Conservation (phyloP, 2,888 invertebrate species). For the Cantharis rustica region DNA sequence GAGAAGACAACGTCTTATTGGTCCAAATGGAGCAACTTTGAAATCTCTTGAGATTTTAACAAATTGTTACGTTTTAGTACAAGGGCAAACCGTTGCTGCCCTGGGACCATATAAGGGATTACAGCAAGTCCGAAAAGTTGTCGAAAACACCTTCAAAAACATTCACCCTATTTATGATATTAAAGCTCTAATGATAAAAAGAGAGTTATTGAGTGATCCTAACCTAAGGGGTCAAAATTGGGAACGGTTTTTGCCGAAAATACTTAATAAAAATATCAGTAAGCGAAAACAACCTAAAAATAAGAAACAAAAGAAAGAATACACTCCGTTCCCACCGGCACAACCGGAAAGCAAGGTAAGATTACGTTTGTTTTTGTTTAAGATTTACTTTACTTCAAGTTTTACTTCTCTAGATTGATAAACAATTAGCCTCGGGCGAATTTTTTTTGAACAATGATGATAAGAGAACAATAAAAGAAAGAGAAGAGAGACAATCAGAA, state of each 20-base stretch:
- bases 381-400: neutral
- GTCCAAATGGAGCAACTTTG: constrained; percentile 96
- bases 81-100: constrained; percentile 96
- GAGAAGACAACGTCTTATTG: constrained; percentile 90
- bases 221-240: constrained; percentile 91
- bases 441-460: constrained; percentile 92
- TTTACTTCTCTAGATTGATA: constrained; percentile 69
- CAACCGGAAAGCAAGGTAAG: constrained; percentile 85
- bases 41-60: constrained; percentile 97
- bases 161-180: constrained; percentile 99
- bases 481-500: constrained; percentile 76
- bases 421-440: constrained; percentile 90
- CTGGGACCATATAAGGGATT: constrained; percentile 95
- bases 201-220: constrained; percentile 92
- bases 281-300: constrained; percentile 88
- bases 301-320: constrained; percentile 88
- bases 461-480: constrained; percentile 72
- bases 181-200: constrained; percentile 95
- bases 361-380: neutral
- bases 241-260: constrained; percentile 96
- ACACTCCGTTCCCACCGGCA: constrained; percentile 97
- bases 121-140: constrained; percentile 84
- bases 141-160: constrained; percentile 97
- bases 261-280: constrained; percentile 83
- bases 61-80: constrained; percentile 94